Evolutionary conservation across 2,888 invertebrate genomes (phyloP).

Genomic region (Elysia crispata): DNA sequence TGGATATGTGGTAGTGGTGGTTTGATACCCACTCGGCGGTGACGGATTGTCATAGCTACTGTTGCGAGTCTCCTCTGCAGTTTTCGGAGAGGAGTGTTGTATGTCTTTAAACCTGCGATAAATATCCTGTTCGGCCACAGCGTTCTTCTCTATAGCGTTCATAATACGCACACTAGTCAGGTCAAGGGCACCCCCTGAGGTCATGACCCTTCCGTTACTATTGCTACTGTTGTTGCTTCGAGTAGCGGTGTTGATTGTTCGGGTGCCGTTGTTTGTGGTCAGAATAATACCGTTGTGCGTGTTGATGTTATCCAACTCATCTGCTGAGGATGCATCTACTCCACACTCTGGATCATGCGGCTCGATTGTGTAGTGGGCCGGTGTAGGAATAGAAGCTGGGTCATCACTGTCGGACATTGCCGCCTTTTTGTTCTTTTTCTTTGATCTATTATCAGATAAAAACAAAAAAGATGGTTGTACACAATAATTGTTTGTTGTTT

Average conservation of each 20-base stretch:
- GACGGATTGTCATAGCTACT: background rate
- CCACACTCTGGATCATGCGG: constrained; percentile 32
- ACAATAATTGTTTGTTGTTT: too few relatives aligned
- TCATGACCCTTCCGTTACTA: constrained; percentile 1
- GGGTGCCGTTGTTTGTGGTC: constrained; percentile 36
- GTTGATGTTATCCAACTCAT: constrained; percentile 27
- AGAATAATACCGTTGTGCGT: constrained; percentile 21
- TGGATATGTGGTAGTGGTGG: constrained; percentile 18
- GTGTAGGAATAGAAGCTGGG: background rate
- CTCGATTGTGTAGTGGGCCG: constrained; percentile 40
- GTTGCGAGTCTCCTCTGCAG: background rate
- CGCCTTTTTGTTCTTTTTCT: constrained; percentile 36
- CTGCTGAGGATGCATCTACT: constrained; percentile 13
- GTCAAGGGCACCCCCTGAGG: background rate
- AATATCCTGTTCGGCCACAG: constrained; percentile 63
- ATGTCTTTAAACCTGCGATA: constrained; percentile 72
- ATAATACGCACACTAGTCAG: constrained; percentile 55
- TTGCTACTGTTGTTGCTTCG: background rate
- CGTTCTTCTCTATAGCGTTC: constrained; percentile 70
- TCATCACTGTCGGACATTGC: constrained; percentile 13
- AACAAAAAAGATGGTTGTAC: too few relatives aligned
- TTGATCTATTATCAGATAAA: background rate
- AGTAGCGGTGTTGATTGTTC: background rate
- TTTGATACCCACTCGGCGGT: background rate
- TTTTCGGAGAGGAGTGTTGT: constrained; percentile 56